Evolutionary conservation across 2,797 vertebrate genomes (phyloP), one percentile per base, ranked within the genome.

Genomic region (Syndactyla subalaris): DNA sequence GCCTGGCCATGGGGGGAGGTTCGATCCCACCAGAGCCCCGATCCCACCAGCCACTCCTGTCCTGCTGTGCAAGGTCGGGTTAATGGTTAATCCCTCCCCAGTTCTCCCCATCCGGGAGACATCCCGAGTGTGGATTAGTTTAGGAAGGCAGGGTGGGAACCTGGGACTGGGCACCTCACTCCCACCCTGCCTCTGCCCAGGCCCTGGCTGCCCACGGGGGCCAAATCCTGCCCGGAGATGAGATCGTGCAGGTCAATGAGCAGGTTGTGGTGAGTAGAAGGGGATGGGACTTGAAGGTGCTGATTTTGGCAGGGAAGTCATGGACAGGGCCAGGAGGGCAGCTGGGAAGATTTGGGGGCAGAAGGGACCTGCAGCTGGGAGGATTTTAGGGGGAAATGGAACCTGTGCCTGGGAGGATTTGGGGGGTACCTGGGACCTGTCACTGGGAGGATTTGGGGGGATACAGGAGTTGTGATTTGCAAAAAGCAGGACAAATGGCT

Each of bases 171-270:
- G 58, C 7, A 61, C n/a, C 22, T 24, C 6, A 1, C 7, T 77
- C 38, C 45, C 19, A 62, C 38, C 43, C 48, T 78, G 9, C 30
- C 34, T 92, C 68, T 89, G 30, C 36, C 52, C 38, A 99, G 99
- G 98, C 95, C 30, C 94, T 98, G 10, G 55, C 96, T 8, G 97
- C 98, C 39, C 94, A 97, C 9, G 97, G 71, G 71, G 96, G 97
- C 38, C 98, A 95, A 78, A 96, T 99, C 92, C 97, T 99, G 84
- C 98, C 98, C 0, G 99, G 99, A 46, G 99, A 99, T 36, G 99
- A 99, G 97, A 98, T 99, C 21, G 97, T 99, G 91, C 98, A 99
- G 97, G 98, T 99, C 96, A 99, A 99, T 4, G 97, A 98, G 94
- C 99, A 99, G 96, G 98, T 99, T 41, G 99, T 99, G 98, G 99